Evolutionary conservation across 2,113 vertebrate genomes (phyloP), one percentile per base, ranked within the genome.

Genomic region (Halcyon malimbica): DNA sequence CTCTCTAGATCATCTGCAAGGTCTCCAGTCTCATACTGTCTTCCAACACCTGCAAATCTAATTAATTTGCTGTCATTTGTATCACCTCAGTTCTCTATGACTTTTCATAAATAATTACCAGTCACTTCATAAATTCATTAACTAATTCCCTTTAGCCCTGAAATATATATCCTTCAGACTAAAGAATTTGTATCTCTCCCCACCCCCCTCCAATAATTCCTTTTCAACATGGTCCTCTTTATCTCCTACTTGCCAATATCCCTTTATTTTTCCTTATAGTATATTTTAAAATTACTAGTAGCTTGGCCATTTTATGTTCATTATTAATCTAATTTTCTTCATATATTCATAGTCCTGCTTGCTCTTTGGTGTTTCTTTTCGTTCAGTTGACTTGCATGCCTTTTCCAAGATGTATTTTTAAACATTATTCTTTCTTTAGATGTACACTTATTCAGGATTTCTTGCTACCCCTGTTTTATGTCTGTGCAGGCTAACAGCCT

Each of bases 41-140:
- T 92, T 94, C 73, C 29, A 92, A 51, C 92, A 97, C 92, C 93
- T 96, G 93, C 85, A 94, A 79, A 90, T 97, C 79, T 96, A 96
- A 96, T 97, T 96, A 97, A 97, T 96, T 96, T 96, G 79, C 92
- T 96, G 94, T 97, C 94, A 96, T 95, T 95, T 95, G 90, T 95
- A 90, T 96, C 96, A 93, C 79, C 75, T 35, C 60, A 64, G 68
- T 94, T 96, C 90, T 94, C 76, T 86, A 56, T 83, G 94, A 93
- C 88, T 96, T 96, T 96, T 97, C 94, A 96, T 96, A 97, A 97
- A 97, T 96, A 96, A 96, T 96, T 96, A 96, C 90, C 56, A 75
- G 93, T 94, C 90, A 80, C 68, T 97, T 96, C 88, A 94, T 89
- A 97, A 97, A 96, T 96, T 96, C 96, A 96, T 97, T 97, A 96